Evolutionary conservation across 2,888 invertebrate species (phyloP), one percentile per base, ranked within the genome.

Genomic region (Oscheius myriophilus): DNA sequence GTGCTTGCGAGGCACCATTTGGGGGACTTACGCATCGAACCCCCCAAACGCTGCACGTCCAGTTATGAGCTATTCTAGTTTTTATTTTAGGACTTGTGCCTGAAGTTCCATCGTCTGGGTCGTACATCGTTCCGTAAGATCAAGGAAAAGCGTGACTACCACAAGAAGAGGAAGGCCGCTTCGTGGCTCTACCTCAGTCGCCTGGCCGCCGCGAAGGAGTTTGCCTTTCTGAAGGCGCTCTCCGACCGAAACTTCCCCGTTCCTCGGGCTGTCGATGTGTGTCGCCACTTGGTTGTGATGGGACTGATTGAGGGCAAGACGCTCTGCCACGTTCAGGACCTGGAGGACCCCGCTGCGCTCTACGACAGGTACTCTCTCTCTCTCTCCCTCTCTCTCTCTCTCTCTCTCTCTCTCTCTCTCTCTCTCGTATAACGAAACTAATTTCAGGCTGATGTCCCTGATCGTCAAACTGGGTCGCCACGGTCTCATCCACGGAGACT

Each of bases 401-500:
- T n/a, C n/a, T n/a, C n/a, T n/a, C 54, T 9, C 54, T 9, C 26
- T 54, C 54, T 54, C 21, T 23, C 18, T 18, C 23, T 52, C n/a
- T 52, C 23, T 18, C n/a, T 52, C 53, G 12, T 18, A 12, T 12
- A 4, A 33, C 21, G 6, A 33, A 14, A 2, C 11, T 39, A 6
- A 6, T 26, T 67, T 63, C 45, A 76, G 80, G 63, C 90, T 97
- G 70, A 96, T 98, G 96, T 91, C 93, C 82, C 89, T 97, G 39
- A 92, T 98, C 58, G 92, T 96, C 0, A 91, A 91, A 49, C 90
- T 99, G 63, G 98, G 93, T 26, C 93, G 93, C 89, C 92, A 93
- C 84, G 98, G 98, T 0, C 93, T 99, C 2, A 97, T 99, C 81
- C 98, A 98, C 87, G 94, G 96, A 0, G 98, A 98, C 89, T 98